Evolutionary conservation across 2,113 vertebrate genomes (phyloP).

Genomic region (Leuciscus idus): DNA sequence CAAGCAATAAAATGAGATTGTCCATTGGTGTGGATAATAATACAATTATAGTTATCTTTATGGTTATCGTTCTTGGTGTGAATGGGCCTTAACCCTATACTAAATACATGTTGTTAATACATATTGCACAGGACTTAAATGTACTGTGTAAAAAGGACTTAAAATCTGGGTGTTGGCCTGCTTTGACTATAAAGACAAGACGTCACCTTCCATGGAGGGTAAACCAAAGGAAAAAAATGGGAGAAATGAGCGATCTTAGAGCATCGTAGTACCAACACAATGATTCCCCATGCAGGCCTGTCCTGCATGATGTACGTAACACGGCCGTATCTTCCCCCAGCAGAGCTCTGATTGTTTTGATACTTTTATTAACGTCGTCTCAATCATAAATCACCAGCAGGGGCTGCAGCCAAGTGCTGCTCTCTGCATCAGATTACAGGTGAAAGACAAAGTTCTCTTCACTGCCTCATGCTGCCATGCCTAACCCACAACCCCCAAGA

Average conservation of each 20-base stretch:
- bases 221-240: slow-evolving; percentile 37
- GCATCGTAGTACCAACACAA: slow-evolving; percentile 13
- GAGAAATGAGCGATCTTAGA: neutral
- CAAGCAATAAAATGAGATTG: no score
- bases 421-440: slow-evolving; percentile 77
- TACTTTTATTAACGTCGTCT: slow-evolving; percentile 83
- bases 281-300: slow-evolving; percentile 61
- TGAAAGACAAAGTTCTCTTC: slow-evolving; percentile 67
- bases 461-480: slow-evolving; percentile 17
- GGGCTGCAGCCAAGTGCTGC: slow-evolving; percentile 62
- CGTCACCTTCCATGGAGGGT: slow-evolving; percentile 71
- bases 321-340: slow-evolving; percentile 71
- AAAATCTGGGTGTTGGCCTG: neutral
- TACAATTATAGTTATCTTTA: no score
- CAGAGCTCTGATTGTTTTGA: slow-evolving; percentile 82
- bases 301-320: slow-evolving; percentile 78
- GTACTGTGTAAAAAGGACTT: no score
- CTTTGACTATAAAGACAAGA: slow-evolving; percentile 35
- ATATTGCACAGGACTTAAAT: no score
- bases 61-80: no score
- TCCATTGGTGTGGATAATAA: no score
- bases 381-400: slow-evolving; percentile 80
- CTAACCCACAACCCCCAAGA: slow-evolving; percentile 31
- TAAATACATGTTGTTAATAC: no score
- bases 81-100: no score